These are phyloP conservation scores for Hetaerina americana DNA, from an alignment of 1,140 invertebrate genomes.

Conservation along the genomic window DNA sequence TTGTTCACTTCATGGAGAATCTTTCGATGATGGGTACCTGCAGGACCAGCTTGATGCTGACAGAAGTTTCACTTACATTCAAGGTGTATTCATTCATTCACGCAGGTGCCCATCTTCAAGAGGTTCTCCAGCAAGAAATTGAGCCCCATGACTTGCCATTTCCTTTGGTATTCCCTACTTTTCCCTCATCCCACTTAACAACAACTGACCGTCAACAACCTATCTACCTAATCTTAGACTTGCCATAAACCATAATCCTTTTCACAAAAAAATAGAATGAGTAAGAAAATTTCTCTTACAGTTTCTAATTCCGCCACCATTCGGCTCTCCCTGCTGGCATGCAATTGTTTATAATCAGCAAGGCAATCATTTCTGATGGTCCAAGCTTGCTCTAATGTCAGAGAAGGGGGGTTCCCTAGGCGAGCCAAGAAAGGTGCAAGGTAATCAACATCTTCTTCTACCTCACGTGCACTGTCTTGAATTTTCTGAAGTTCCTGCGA, in stretches of 20 bases:
- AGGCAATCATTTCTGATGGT: conserved; percentile 34
- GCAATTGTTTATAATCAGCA: conserved; percentile 36
- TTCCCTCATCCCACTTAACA: conserved; percentile 1
- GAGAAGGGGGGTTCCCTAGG: conserved; percentile 27
- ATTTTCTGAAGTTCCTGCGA: conserved; percentile 27
- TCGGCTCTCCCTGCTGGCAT: conserved; percentile 35
- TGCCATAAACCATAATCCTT: background rate
- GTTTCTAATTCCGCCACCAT: conserved; percentile 37
- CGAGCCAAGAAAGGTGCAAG: conserved; percentile 40
- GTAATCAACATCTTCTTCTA: conserved; percentile 32
- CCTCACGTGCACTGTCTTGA: conserved; percentile 23
- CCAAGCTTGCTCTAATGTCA: conserved; percentile 28
- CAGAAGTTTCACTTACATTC: too few relatives aligned
- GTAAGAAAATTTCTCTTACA: conserved; percentile 17
- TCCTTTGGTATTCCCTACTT: background rate
- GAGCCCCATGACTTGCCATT: background rate
- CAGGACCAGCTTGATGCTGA: too few relatives aligned
- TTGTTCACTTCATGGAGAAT: too few relatives aligned
- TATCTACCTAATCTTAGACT: background rate
- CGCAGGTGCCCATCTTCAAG: too few relatives aligned
- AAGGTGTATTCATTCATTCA: too few relatives aligned
- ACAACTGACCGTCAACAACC: background rate
- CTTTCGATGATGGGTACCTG: too few relatives aligned
- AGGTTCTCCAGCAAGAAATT: background rate
- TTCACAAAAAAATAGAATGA: conserved; percentile 19